Evolutionary conservation across 2,797 vertebrate species (phyloP), one percentile per base, ranked within the genome.

Genomic region (Rhabdomys pumilio): DNA sequence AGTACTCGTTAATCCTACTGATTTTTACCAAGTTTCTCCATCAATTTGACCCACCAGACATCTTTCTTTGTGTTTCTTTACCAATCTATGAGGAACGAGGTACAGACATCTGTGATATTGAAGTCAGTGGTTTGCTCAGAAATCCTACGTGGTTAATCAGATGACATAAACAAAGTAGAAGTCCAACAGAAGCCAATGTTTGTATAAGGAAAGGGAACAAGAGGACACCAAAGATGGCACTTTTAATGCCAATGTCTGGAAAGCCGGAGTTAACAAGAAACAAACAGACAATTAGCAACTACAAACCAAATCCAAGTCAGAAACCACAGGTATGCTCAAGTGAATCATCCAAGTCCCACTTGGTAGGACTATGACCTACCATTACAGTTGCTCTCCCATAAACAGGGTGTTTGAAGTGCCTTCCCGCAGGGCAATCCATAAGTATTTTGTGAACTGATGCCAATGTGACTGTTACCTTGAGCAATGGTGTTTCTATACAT

Each of bases 361-460:
- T 87, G 50, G 6, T 44, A 34, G 8, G n/a, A 47, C 6, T 34
- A 3, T 19, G n/a, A 57, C 15, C 76, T 75, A n/a, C 72, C 17
- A 8, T 34, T n/a, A 4, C 6, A 63, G 31, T 11, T 44, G 31
- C 13, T 81, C n/a, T 81, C 57, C 20, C 4, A 3, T n/a, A 59
- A 80, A n/a, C 29, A 0, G 24, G 57, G 17, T 1, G 29, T 81
- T 11, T 44, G 50, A 94, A 82, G 19, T 11, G 5, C 92, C 95
- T 93, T 44, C 50, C 41, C 3, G 41, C 61, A 83, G 89, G 96
- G 63, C 85, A 97, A 85, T 82, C n/a, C 26, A 59, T 4, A 57
- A 63, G 15, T 59, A 38, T 41, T 50, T 67, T 5, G 6, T 50
- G 75, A 53, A 41, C 17, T 11, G 14, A 82, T 26, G 3, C 55